These are phyloP conservation scores for Lepidonotus clava DNA, from an alignment of 2,888 invertebrate genomes.

Conservation along the genomic window DNA sequence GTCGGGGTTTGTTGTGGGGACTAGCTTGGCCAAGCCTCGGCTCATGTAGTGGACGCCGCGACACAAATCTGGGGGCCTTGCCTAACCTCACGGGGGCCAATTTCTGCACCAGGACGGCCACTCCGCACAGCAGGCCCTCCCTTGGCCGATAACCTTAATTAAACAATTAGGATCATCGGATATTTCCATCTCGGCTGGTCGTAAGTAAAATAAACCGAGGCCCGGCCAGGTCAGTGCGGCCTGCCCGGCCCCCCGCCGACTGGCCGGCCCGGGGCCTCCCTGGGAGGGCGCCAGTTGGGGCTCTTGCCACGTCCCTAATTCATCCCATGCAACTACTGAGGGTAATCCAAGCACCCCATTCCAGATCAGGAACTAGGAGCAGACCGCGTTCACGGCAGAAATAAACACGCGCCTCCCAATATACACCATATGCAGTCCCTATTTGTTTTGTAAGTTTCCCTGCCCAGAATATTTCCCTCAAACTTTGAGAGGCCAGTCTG, in stretches of 20 bases:
- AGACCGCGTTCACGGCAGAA: neutral
- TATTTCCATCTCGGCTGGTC: slow-evolving; percentile 30
- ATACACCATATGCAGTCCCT: slow-evolving; percentile 16
- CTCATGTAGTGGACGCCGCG: no score
- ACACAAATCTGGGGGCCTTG: no score
- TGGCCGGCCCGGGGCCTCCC: neutral
- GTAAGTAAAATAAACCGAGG: slow-evolving; percentile 32
- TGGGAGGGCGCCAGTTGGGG: neutral
- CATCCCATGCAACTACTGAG: neutral
- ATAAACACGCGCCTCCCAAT: slow-evolving; percentile 37
- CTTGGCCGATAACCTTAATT: slow-evolving; percentile 8
- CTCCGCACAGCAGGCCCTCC: slow-evolving; percentile 22
- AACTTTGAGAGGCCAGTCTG: no score
- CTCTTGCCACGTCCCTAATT: neutral
- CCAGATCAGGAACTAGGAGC: neutral
- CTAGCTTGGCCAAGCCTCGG: no score
- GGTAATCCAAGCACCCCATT: neutral
- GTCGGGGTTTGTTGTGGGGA: no score
- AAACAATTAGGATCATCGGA: slow-evolving; percentile 36
- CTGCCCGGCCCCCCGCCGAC: neutral
- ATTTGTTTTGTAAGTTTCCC: slow-evolving; percentile 39
- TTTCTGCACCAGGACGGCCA: slow-evolving; percentile 1
- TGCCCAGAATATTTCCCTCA: no score
- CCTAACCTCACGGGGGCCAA: slow-evolving; percentile 18
- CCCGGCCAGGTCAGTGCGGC: neutral